Base-by-base conservation (phyloP, 2,797 vertebrate genomes). In the Erpetoichthys calabaricus region DNA sequence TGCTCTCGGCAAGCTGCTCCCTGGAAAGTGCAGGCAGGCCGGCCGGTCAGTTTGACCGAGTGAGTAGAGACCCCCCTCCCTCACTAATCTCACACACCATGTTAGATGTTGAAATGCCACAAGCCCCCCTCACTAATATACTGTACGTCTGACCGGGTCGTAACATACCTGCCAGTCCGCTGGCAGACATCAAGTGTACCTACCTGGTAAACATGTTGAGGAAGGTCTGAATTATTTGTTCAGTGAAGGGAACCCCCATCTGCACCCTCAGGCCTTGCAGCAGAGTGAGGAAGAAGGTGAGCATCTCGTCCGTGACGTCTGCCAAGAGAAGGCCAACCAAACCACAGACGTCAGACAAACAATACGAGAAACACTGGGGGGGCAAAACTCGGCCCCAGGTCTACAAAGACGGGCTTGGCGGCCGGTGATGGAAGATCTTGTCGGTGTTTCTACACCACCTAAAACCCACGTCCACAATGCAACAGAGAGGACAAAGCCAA, bases 161-260 rank as follows among this genome's bases (percentile, higher is more conserved):
- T 8, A 51, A 10, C 8, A 51, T 8, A 51, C 8, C n/a, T n/a
- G n/a, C n/a, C n/a, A 25, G 25, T 25, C 25, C 25, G 25, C 25
- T 25, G 43, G 41, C 7, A 10, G 2, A 5, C 7, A 5, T 4
- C 8, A 25, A 25, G 47, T 4, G 7, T 1, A 7, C 4, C 64
- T 80, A 90, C 87, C 88, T 89, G 71, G 95, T 98, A 75, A 99
- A 99, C 95, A 99, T 94, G 75, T 90, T 92, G 63, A 99, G 89
- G 76, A 99, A 98, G 47, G 92, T 98, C 75, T 97, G 95, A 67
- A 99, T 94, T 69, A 97, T 91, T 74, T 98, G 96, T 65, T 95
- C 96, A 0, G 95, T 98, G 80, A 99, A 99, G 64, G 91, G 83
- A 55, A 93, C 92, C 1, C 96, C 96, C 94, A 99, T 99, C 79